Percentiles rank a stretch among this genome's conserved stretches.
Conservation (phyloP, 2,797 vertebrate species). For the Hyperoplus immaculatus region DNA sequence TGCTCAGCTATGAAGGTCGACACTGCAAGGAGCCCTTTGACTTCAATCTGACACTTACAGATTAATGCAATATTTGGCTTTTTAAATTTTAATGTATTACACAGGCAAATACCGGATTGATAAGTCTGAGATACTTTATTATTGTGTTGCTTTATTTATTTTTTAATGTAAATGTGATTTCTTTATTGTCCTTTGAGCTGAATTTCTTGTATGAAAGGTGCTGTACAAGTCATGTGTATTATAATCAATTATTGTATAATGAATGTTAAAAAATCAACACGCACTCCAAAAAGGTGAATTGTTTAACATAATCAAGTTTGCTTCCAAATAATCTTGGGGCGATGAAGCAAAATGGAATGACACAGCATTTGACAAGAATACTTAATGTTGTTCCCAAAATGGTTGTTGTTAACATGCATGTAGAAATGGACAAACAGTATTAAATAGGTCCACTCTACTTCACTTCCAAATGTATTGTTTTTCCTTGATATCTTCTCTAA, state of each 20-base stretch:
- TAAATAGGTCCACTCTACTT: not conserved
- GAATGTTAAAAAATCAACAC: not conserved
- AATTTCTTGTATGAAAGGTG: too few relatives aligned
- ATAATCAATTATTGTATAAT: too few relatives aligned
- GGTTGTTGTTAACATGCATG: not conserved
- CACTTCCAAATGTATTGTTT: not conserved
- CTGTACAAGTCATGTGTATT: too few relatives aligned
- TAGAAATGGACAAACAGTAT: not conserved
- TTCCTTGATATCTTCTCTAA: not conserved
- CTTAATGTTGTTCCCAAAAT: not conserved
- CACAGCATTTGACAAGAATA: not conserved
- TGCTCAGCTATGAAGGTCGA: constrained; percentile 63
- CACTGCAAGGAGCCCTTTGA: constrained; percentile 45
- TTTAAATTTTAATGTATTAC: constrained; percentile 10
- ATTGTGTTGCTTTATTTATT: not conserved
- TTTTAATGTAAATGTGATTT: not conserved
- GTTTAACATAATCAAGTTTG: not conserved
- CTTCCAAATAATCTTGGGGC: not conserved
- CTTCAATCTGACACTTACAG: constrained; percentile 37
- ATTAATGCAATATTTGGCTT: constrained; percentile 11
- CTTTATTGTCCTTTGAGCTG: too few relatives aligned
- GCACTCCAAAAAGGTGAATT: not conserved
- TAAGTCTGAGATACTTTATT: not conserved
- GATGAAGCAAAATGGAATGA: not conserved
- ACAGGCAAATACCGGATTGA: not conserved